Percentiles rank a stretch among this genome's conserved stretches.
phyloP scores from a whole-genome alignment of 2,113 vertebrate species.

The Cathartes aura region DNA sequence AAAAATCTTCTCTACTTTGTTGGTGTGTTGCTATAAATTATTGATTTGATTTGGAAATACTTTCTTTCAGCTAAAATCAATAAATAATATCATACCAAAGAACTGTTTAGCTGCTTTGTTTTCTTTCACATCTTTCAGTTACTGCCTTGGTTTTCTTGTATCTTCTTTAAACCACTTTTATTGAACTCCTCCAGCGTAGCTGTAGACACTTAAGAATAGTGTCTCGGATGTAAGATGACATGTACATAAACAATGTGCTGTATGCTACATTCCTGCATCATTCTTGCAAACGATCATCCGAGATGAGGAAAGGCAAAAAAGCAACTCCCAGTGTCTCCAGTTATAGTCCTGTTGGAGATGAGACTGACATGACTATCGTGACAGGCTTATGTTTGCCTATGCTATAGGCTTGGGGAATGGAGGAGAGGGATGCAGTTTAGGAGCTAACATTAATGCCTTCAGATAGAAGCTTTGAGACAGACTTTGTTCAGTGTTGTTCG shows the following conservation, averaged over 20 bases:
- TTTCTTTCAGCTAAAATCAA: slow-evolving; percentile 71
- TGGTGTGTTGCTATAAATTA: slow-evolving; percentile 58
- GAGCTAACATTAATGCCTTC: not conserved
- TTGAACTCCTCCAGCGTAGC: not conserved
- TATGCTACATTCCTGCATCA: not conserved
- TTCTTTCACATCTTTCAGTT: slow-evolving; percentile 22
- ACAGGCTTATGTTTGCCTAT: not conserved
- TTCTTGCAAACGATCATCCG: not conserved
- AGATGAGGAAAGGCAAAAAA: not conserved
- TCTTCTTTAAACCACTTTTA: slow-evolving; percentile 19
- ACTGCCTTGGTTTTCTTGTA: not conserved
- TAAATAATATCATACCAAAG: slow-evolving; percentile 66
- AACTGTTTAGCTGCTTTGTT: slow-evolving; percentile 62
- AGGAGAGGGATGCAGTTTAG: not conserved
- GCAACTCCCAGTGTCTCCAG: not conserved
- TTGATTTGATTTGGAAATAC: slow-evolving; percentile 60
- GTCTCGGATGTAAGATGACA: not conserved
- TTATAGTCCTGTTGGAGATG: not conserved
- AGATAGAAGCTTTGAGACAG: not conserved
- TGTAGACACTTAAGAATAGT: slow-evolving; percentile 17
- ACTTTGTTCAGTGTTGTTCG: not conserved
- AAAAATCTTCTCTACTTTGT: slow-evolving; percentile 12
- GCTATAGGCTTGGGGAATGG: not conserved
- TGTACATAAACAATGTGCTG: not conserved
- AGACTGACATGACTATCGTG: not conserved